Evolutionary conservation across 2,113 vertebrate species (phyloP).

Genomic region (Ranitomeya imitator): DNA sequence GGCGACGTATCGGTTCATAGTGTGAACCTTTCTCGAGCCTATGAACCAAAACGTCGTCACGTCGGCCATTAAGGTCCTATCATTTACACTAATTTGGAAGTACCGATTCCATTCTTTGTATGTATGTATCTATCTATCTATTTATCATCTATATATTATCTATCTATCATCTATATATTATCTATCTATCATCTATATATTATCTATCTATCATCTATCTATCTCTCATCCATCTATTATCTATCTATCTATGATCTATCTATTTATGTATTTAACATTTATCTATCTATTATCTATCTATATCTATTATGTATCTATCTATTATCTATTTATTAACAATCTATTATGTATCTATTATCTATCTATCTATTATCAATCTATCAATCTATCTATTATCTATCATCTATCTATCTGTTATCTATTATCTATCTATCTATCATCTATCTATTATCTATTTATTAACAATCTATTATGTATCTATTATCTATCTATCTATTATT

Average conservation of each 20-base stretch:
- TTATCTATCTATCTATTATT: background rate
- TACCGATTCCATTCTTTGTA: background rate
- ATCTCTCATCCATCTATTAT: slow-evolving; percentile 26
- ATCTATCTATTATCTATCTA: background rate
- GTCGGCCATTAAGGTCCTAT: too few species aligned
- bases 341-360: background rate
- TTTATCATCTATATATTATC: background rate
- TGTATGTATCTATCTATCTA: slow-evolving; percentile 6
- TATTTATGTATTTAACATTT: slow-evolving; percentile 8
- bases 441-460: slow-evolving; percentile 49
- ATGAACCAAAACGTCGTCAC: too few species aligned
- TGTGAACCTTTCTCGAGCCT: too few species aligned
- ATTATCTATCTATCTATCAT: slow-evolving; percentile 17
- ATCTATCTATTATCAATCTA: too few species aligned
- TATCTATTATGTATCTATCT: background rate
- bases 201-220: too few species aligned
- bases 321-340: background rate
- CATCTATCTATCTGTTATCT: too few species aligned
- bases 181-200: too few species aligned
- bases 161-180: slow-evolving; percentile 2
- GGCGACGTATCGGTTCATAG: too few species aligned
- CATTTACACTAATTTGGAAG: too few species aligned
- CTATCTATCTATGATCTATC: slow-evolving; percentile 26
- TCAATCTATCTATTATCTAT: too few species aligned
- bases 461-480: slow-evolving; percentile 24